Conservation (phyloP, 30 jellyfish, hydroid and myxozoan genomes). For the Aurelia sp. region DNA sequence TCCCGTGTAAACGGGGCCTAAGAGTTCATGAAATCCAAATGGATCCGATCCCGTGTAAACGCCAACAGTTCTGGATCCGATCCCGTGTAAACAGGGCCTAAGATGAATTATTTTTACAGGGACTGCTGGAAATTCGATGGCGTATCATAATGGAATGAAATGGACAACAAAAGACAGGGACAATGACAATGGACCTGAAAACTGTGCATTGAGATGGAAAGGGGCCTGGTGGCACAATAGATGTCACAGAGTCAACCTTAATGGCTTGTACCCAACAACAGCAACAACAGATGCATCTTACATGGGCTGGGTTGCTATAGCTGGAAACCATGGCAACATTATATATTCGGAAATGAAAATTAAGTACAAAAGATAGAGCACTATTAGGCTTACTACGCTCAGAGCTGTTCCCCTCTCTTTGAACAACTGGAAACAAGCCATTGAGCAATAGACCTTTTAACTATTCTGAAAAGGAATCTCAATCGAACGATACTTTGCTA, state of each 20-base stretch:
- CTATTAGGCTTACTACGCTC: too few relatives aligned
- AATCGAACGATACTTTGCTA: too few relatives aligned
- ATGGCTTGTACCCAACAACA: constrained; percentile 54
- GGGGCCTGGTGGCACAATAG: constrained; percentile 74
- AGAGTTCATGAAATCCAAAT: too few relatives aligned
- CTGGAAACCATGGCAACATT: constrained; percentile 5
- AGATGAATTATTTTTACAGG: constrained; percentile 12
- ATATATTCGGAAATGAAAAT: constrained; percentile 41
- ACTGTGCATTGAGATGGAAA: constrained; percentile 43
- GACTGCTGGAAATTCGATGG: constrained; percentile 59
- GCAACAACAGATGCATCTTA: constrained; percentile 33
- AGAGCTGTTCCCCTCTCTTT: too few relatives aligned
- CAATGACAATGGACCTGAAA: constrained; percentile 13
- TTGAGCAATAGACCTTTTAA: too few relatives aligned
- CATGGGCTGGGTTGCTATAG: constrained; percentile 23
- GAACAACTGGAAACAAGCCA: too few relatives aligned
- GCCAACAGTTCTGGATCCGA: too few relatives aligned
- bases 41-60: too few relatives aligned
- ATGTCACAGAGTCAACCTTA: constrained; percentile 41
- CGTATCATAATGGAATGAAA: constrained; percentile 47
- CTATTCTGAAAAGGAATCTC: too few relatives aligned
- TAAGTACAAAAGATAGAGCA: constrained; percentile 4
- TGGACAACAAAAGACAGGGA: constrained; percentile 65
- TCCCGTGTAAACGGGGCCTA: too few relatives aligned
- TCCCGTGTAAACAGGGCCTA: too few relatives aligned